A percentile compares a stretch with the other conserved stretches of the same genome.
Conservation (phyloP, 2,888 invertebrate species). For the Acleris literana region DNA sequence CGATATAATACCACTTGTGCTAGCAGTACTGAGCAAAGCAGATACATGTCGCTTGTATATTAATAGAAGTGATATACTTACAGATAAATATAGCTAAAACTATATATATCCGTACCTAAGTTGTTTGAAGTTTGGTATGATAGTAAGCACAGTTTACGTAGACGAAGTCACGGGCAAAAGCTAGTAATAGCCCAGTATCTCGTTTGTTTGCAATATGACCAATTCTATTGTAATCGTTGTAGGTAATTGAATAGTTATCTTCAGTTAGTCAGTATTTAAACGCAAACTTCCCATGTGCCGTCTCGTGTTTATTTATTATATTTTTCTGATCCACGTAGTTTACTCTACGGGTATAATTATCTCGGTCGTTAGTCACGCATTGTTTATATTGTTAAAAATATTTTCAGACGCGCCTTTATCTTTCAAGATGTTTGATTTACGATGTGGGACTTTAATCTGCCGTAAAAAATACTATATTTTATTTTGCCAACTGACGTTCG, state of each 20-base stretch:
- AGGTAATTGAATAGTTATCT: conserved; percentile 7
- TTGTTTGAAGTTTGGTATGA: too few species aligned
- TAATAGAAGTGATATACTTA: too few species aligned
- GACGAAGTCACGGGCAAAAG: too few species aligned
- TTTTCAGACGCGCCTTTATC: conserved; percentile 19
- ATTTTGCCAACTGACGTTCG: background rate
- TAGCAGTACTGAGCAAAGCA: too few species aligned
- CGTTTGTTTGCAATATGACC: background rate
- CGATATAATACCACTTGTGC: too few species aligned
- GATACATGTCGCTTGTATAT: too few species aligned
- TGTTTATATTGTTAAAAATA: conserved; percentile 27
- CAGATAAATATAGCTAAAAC: too few species aligned
- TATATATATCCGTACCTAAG: too few species aligned
- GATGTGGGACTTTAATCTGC: conserved; percentile 1
- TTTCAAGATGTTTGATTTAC: conserved; percentile 15
- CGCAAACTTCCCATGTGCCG: conserved; percentile 4
- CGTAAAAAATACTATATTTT: too few species aligned
- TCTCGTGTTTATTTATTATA: conserved; percentile 20
- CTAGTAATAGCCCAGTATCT: too few species aligned
- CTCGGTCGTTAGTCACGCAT: conserved; percentile 21
- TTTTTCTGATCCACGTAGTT: conserved; percentile 15
- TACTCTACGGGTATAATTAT: conserved; percentile 17
- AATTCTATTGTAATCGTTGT: background rate
- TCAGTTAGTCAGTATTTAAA: background rate
- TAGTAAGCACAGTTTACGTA: too few species aligned